Percentiles rank a stretch among this genome's conserved stretches.
Evolutionary conservation across 2,797 vertebrate species (phyloP).

Genomic region (Lepus oiostolus): DNA sequence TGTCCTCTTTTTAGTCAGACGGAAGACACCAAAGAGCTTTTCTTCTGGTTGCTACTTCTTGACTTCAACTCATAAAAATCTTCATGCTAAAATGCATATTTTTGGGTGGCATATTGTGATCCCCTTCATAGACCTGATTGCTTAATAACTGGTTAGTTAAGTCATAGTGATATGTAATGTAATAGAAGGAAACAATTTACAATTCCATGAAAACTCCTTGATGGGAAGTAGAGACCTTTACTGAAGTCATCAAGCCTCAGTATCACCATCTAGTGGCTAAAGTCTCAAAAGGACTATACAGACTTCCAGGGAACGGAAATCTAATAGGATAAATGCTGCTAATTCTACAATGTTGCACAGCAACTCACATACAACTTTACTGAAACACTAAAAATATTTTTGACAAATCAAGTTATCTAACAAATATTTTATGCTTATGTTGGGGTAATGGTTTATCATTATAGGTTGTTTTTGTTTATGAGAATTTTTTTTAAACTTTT

Average conservation of each 20-base stretch:
- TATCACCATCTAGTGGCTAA: slow-evolving; percentile 52
- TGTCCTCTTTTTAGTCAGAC: not conserved
- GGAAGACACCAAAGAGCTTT: not conserved
- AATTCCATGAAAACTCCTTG: not conserved
- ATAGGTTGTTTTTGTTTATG: not conserved
- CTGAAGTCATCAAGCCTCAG: not conserved
- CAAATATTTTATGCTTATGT: not conserved
- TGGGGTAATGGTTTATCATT: not conserved
- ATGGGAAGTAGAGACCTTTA: slow-evolving; percentile 15
- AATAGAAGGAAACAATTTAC: not conserved
- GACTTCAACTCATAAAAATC: not conserved
- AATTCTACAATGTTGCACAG: not conserved
- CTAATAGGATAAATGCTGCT: not conserved
- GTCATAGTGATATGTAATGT: not conserved
- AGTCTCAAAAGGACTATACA: slow-evolving; percentile 9
- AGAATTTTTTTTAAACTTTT: too few species aligned
- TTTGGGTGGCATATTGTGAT: not conserved
- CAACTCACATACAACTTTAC: not conserved
- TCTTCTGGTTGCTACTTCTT: not conserved
- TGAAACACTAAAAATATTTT: slow-evolving; percentile 29
- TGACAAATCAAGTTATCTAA: not conserved
- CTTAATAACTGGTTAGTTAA: slow-evolving; percentile 14
- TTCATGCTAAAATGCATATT: not conserved
- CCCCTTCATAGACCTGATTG: not conserved
- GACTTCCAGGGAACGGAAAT: not conserved